Conservation (phyloP, 2,113 vertebrate species). For the Muntiacus reevesi region DNA sequence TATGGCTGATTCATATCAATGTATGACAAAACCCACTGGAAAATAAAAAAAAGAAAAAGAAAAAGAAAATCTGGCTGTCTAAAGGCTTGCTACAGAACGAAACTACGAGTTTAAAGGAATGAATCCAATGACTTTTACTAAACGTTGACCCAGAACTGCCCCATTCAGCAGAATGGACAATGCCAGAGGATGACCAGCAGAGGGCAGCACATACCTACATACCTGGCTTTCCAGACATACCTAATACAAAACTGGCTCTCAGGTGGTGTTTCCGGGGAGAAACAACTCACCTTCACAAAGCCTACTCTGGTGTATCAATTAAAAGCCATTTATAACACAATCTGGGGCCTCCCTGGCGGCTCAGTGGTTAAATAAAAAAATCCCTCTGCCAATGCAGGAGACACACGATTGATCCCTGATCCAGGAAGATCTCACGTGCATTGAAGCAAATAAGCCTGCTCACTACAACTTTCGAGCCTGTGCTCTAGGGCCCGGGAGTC, state of each 20-base stretch:
- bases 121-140: neutral
- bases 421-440: neutral
- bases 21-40: too few species aligned
- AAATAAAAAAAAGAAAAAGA: too few species aligned
- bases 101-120: neutral
- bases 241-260: too few species aligned
- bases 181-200: neutral
- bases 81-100: neutral
- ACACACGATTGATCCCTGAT: neutral
- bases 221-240: accelerated
- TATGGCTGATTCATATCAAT: too few species aligned
- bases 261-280: neutral
- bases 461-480: neutral
- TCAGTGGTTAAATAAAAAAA: neutral
- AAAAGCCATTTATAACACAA: neutral
- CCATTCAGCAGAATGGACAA: too few species aligned
- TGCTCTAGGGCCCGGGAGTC: neutral
- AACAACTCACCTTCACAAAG: neutral
- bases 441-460: neutral
- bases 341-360: neutral
- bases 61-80: neutral
- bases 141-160: neutral
- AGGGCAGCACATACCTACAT: neutral
- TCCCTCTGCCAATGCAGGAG: neutral
- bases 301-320: neutral